Base-by-base conservation (phyloP, 2,888 invertebrate genomes). In the Thyatira batis region DNA sequence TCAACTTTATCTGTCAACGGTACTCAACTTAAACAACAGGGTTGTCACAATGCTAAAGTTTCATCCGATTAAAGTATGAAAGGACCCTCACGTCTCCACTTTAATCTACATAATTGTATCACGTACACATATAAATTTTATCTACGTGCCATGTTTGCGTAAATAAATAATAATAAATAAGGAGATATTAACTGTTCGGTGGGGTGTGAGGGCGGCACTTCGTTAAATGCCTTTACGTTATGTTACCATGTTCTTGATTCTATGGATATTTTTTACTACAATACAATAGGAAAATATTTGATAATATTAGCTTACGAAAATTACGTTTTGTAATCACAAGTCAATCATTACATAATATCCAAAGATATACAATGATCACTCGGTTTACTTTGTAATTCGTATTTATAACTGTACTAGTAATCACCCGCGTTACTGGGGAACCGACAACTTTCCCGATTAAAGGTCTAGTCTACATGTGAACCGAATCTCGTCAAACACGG, bases 111-210 rank as follows among this genome's bases (percentile, higher is more conserved):
- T 85, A 85, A 84, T 83, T 78, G 76, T 68, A 70, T 76, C 85
- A 84, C 85, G 85, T 81, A 66, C 75, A 61, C 72, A 69, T 78
- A 84, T 84, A 85, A 85, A 84, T 85, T 82, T 73, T 78, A 79
- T 73, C 71, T 78, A 82, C 85, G 86, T 84, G 85, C 72, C 59
- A 58, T 67, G 78, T 80, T 77, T 81, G 53, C 69, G 67, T 65
- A 72, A 80, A 78, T 81, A 81, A 82, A 82, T 80, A 82, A 78
- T 74, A 77, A 81, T 81, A 79, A 78, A 78, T 78, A 75, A 69
- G 52, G 64, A 62, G 65, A 69, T 71, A 68, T 71, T 74, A 73
- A 71, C 63, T 67, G 56, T 57, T 52, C 20, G 53, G 52, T 23
- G 52, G 50, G 57, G 64, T 65, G 54, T 61, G 20, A 49, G 20